Evolutionary conservation across 1,140 invertebrate genomes (phyloP).

Genomic region (Drosophila murphyi): DNA sequence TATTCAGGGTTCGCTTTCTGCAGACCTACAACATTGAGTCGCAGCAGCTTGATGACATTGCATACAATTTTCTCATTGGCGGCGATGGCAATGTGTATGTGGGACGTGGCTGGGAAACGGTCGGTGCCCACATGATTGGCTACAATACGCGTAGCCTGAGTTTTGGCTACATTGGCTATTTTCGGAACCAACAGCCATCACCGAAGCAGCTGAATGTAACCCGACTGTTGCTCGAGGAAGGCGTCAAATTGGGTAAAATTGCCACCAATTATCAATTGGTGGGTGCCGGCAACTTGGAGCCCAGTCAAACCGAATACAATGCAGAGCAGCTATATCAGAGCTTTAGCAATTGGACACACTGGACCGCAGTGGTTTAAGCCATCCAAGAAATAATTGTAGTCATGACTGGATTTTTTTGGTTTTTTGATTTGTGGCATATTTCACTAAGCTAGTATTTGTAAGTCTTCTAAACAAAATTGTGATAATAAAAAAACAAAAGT

Average conservation of each 20-base stretch:
- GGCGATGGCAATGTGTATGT: conserved; percentile 88
- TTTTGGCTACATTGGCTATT: conserved; percentile 87
- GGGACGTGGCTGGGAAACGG: conserved; percentile 87
- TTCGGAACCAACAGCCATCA: conserved; percentile 84
- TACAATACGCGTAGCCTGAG: conserved; percentile 87
- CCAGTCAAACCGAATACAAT: conserved; percentile 88
- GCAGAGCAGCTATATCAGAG: conserved; percentile 87
- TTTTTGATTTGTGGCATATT: conserved; percentile 68
- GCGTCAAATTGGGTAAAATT: conserved; percentile 86
- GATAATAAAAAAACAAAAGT: conserved; percentile 64
- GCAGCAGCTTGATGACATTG: conserved; percentile 86
- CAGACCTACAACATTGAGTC: conserved; percentile 92
- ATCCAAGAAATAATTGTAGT: conserved; percentile 18
- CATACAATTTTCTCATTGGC: conserved; percentile 88
- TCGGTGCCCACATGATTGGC: conserved; percentile 86
- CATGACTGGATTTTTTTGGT: conserved; percentile 30
- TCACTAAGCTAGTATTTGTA: conserved; percentile 57
- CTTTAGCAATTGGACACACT: conserved; percentile 87
- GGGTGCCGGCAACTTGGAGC: conserved; percentile 87
- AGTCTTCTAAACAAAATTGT: conserved; percentile 62
- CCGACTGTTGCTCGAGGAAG: conserved; percentile 86
- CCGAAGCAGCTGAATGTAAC: conserved; percentile 86
- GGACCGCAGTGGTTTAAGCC: conserved; percentile 84
- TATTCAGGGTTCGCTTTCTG: conserved; percentile 86
- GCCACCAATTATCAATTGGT: conserved; percentile 86